Percentiles rank a stretch among this genome's conserved stretches.
Conservation (phyloP, 2,113 vertebrate species). For the Engraulis encrasicolus region DNA sequence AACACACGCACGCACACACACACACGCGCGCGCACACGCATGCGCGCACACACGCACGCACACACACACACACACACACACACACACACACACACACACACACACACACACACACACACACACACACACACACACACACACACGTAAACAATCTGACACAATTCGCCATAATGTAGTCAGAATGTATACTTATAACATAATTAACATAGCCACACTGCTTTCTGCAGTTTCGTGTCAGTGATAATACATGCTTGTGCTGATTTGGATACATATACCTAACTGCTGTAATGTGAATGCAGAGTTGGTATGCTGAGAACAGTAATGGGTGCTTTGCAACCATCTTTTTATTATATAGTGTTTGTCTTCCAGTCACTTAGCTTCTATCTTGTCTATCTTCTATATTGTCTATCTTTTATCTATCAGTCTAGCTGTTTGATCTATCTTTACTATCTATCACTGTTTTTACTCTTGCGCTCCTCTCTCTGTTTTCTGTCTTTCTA, state of each 20-base stretch:
- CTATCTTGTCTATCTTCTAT: too few species aligned
- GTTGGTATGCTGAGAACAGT: neutral
- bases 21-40: too few species aligned
- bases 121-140: neutral
- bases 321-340: neutral
- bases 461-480: neutral
- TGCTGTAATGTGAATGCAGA: neutral
- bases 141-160: neutral
- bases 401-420: too few species aligned
- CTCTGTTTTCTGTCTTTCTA: constrained; percentile 59
- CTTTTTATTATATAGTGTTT: neutral
- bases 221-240: neutral
- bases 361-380: too few species aligned
- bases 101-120: neutral
- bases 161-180: too few species aligned
- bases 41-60: too few species aligned
- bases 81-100: constrained; percentile 12
- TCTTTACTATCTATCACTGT: neutral
- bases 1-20: neutral
- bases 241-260: neutral
- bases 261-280: too few species aligned
- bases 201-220: neutral
- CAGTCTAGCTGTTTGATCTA: neutral
- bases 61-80: neutral
- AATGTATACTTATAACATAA: neutral